phyloP scores from a whole-genome alignment of 1,140 invertebrate species.

The Drosophila orosa region DNA sequence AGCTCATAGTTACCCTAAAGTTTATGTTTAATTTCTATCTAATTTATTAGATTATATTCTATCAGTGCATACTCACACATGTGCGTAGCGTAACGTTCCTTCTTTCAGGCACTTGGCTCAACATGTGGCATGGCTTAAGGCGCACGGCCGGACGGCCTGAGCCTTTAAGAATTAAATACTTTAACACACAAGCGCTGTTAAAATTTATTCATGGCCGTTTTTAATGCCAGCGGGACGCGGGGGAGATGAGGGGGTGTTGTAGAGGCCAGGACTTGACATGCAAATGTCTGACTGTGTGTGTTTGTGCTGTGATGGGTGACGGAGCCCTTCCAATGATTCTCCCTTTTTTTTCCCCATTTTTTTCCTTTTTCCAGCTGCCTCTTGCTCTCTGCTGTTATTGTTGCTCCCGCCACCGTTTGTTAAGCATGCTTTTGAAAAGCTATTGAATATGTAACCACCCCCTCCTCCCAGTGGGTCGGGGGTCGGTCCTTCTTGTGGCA shows the following conservation, averaged over 20 bases:
- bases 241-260: slow-evolving; percentile 14
- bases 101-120: slow-evolving; percentile 46
- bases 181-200: slow-evolving; percentile 81
- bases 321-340: slow-evolving; percentile 40
- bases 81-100: slow-evolving; percentile 50
- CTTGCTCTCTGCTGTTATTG: slow-evolving; percentile 49
- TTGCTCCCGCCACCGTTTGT: slow-evolving; percentile 57
- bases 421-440: slow-evolving; percentile 79
- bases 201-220: slow-evolving; percentile 81
- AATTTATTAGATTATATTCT: background rate
- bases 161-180: slow-evolving; percentile 82
- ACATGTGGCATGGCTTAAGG: slow-evolving; percentile 78
- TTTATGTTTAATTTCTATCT: background rate
- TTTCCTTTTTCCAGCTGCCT: slow-evolving; percentile 36
- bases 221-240: slow-evolving; percentile 62
- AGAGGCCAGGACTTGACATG: slow-evolving; percentile 68
- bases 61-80: slow-evolving; percentile 32
- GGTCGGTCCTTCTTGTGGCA: slow-evolving; percentile 16
- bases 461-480: background rate
- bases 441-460: slow-evolving; percentile 75
- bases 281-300: slow-evolving; percentile 69
- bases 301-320: slow-evolving; percentile 45
- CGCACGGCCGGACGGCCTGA: slow-evolving; percentile 72
- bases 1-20: background rate
- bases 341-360: slow-evolving; percentile 52